Percentiles rank a stretch among this genome's conserved stretches.
These are phyloP conservation scores for Drosophila multiciliata DNA, from an alignment of 2,888 invertebrate species.

Conservation along the genomic window DNA sequence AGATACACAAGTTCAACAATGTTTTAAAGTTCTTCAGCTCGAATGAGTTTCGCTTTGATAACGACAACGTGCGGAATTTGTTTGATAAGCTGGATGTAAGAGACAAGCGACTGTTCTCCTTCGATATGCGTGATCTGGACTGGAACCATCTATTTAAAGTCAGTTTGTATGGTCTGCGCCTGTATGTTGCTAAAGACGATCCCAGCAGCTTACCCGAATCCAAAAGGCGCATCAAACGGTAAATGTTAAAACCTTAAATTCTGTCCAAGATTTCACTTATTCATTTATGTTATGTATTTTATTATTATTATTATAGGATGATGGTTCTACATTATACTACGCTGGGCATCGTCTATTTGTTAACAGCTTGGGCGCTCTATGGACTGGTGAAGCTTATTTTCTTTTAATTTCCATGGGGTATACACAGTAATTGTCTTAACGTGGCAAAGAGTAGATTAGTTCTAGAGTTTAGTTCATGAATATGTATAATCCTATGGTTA, in stretches of 20 bases:
- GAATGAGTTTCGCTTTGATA: slow-evolving; percentile 90
- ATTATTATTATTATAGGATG: slow-evolving; percentile 60
- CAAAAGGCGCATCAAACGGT: slow-evolving; percentile 88
- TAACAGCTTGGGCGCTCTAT: slow-evolving; percentile 73
- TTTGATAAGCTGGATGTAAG: slow-evolving; percentile 84
- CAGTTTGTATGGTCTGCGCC: slow-evolving; percentile 91
- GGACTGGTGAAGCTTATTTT: slow-evolving; percentile 70
- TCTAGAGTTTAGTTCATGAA: slow-evolving; percentile 48
- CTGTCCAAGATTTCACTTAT: rapidly evolving
- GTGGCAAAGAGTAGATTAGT: slow-evolving; percentile 52
- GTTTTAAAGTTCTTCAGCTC: slow-evolving; percentile 92
- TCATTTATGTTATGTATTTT: not conserved
- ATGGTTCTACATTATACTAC: slow-evolving; percentile 78
- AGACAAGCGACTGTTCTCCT: slow-evolving; percentile 88
- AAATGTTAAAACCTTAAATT: slow-evolving; percentile 16
- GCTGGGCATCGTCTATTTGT: slow-evolving; percentile 71
- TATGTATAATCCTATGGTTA: slow-evolving; percentile 64
- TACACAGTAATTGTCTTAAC: slow-evolving; percentile 8
- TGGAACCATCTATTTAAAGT: slow-evolving; percentile 87
- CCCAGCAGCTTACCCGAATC: slow-evolving; percentile 89
- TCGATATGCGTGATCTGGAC: slow-evolving; percentile 90
- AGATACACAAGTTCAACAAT: slow-evolving; percentile 93
- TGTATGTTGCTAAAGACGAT: slow-evolving; percentile 92
- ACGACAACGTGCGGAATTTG: slow-evolving; percentile 86
- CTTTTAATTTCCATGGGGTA: slow-evolving; percentile 43